These are phyloP conservation scores for Steromphala cineraria DNA, from an alignment of 2,888 invertebrate genomes.

Conservation along the genomic window DNA sequence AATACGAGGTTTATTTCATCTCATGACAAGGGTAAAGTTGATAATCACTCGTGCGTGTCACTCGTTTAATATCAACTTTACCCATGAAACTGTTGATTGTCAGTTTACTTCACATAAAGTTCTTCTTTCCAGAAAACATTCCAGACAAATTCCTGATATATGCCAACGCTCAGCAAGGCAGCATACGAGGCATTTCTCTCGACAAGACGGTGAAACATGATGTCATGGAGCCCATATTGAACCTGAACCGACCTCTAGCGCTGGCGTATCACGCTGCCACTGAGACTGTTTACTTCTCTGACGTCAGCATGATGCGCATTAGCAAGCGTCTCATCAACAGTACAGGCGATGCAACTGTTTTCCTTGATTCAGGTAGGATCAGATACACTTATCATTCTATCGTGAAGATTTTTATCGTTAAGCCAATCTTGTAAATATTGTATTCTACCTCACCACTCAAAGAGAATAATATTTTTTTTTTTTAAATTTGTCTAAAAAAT, in stretches of 20 bases:
- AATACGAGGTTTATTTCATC: too few species aligned
- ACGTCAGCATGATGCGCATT: conserved; percentile 78
- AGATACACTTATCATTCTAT: too few species aligned
- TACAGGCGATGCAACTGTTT: conserved; percentile 13
- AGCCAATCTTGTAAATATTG: too few species aligned
- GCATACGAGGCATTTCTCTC: conserved; percentile 82
- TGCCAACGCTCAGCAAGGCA: conserved; percentile 82
- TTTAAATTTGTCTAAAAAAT: too few species aligned
- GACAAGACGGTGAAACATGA: conserved; percentile 73
- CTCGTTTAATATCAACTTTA: too few species aligned
- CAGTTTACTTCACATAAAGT: too few species aligned
- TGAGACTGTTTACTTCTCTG: conserved; percentile 82
- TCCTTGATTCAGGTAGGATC: conserved; percentile 29
- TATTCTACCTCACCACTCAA: too few species aligned
- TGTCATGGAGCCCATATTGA: conserved; percentile 82
- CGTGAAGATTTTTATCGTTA: too few species aligned
- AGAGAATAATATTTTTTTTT: too few species aligned
- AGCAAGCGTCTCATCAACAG: conserved; percentile 74
- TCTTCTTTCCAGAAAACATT: conserved; percentile 77
- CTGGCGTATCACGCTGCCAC: conserved; percentile 83
- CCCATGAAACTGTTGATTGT: too few species aligned
- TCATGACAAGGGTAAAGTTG: too few species aligned
- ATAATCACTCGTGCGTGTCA: too few species aligned
- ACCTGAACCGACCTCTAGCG: conserved; percentile 81
- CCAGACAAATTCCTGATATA: conserved; percentile 82